Evolutionary conservation across 2,113 vertebrate genomes (phyloP).

Genomic region (Lamprologus ornatipinnis): DNA sequence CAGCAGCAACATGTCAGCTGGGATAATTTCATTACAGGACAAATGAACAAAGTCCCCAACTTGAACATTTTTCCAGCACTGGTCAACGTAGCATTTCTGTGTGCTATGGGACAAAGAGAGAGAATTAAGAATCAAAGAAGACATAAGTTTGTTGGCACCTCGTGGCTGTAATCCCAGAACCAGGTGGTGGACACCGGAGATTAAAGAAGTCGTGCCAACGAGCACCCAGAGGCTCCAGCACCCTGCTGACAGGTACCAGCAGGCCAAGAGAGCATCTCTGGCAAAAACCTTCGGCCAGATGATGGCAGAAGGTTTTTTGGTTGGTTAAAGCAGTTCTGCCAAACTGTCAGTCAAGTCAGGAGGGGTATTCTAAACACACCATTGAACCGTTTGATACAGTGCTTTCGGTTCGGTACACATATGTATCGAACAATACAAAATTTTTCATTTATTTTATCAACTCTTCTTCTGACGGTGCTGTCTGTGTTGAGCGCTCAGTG

Average conservation of each 20-base stretch:
- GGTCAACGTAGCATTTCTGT: conserved; percentile 74
- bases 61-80: conserved; percentile 81
- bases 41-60: conserved; percentile 89
- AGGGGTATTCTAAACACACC: background rate
- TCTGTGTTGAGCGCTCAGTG: too few species aligned
- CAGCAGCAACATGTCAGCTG: conserved; percentile 89
- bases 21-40: conserved; percentile 86
- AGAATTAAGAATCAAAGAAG: background rate
- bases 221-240: background rate
- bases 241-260: background rate
- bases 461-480: too few species aligned
- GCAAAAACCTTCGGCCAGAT: background rate
- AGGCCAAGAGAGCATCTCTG: background rate
- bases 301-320: background rate
- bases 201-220: background rate
- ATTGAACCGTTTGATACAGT: rapidly evolving
- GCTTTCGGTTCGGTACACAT: too few species aligned
- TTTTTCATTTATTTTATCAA: too few species aligned
- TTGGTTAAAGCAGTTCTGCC: background rate
- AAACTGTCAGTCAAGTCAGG: background rate
- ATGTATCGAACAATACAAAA: too few species aligned
- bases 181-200: background rate
- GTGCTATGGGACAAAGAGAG: conserved; percentile 59
- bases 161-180: background rate
- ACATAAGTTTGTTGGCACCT: background rate